Conservation (phyloP, 2,797 vertebrate genomes). For the Gymnothorax reevesii region DNA sequence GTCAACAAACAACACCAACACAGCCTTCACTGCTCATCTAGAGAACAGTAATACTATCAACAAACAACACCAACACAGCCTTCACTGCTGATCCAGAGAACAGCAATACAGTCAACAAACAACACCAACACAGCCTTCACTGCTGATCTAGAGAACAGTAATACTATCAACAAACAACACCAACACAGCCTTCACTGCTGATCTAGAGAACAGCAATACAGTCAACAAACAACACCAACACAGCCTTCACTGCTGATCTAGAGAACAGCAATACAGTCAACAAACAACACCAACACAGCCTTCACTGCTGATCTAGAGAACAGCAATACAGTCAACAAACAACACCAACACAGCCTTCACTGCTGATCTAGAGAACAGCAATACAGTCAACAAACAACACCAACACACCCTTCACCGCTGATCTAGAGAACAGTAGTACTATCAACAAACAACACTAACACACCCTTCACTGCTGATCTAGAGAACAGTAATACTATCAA, state of each 20-base stretch:
- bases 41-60: conserved; percentile 19
- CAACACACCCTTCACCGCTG: conserved; percentile 76
- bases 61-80: conserved; percentile 75
- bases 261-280: conserved; percentile 15
- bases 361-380: conserved; percentile 64
- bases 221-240: conserved; percentile 67
- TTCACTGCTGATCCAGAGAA: conserved; percentile 73
- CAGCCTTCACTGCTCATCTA: conserved; percentile 77
- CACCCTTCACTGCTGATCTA: conserved; percentile 78
- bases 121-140: conserved; percentile 78
- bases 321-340: conserved; percentile 41
- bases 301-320: conserved; percentile 73
- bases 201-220: conserved; percentile 55
- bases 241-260: conserved; percentile 77
- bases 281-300: conserved; percentile 73
- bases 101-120: conserved; percentile 44
- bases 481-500: conserved; percentile 28
- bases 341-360: conserved; percentile 78
- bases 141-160: conserved; percentile 65
- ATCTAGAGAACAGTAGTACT: conserved; percentile 67
- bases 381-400: conserved; percentile 58
- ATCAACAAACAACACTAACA: conserved; percentile 71
- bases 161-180: not conserved
- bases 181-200: conserved; percentile 77
- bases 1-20: conserved; percentile 68